Percentiles rank a stretch among this genome's conserved stretches.
phyloP scores from a whole-genome alignment of 2,888 invertebrate genomes.

The Galeopsomyia nigrocyanea region DNA sequence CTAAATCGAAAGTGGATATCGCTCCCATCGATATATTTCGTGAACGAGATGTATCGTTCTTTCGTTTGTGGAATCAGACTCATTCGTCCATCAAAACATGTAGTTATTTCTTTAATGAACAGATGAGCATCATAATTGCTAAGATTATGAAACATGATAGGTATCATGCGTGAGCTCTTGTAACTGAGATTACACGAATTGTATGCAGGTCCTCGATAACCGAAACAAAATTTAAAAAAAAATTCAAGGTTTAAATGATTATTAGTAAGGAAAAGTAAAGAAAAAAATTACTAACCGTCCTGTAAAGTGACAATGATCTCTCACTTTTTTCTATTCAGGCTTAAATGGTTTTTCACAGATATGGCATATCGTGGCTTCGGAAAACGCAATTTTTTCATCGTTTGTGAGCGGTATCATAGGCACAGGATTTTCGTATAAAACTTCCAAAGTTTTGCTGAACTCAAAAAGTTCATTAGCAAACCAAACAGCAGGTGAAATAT shows the following conservation, averaged over 20 bases:
- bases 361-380: neutral
- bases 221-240: too few species aligned
- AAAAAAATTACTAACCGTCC: too few species aligned
- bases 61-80: neutral
- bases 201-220: conserved; percentile 49
- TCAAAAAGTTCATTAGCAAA: neutral
- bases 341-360: conserved; percentile 3
- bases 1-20: conserved; percentile 1
- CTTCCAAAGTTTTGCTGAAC: too few species aligned
- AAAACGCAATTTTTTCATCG: neutral
- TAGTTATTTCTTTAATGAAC: neutral
- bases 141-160: conserved; percentile 51
- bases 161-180: conserved; percentile 36
- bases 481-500: neutral
- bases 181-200: conserved; percentile 47
- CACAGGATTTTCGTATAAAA: neutral
- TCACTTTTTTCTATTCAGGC: too few species aligned
- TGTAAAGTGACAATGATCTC: too few species aligned
- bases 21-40: conserved; percentile 9
- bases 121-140: conserved; percentile 10
- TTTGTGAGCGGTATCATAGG: neutral
- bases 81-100: neutral
- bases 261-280: too few species aligned
- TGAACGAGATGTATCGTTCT: conserved; percentile 29
- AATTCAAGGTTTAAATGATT: too few species aligned